Conservation (phyloP, 2,113 vertebrate species). For the Ochotona princeps region DNA sequence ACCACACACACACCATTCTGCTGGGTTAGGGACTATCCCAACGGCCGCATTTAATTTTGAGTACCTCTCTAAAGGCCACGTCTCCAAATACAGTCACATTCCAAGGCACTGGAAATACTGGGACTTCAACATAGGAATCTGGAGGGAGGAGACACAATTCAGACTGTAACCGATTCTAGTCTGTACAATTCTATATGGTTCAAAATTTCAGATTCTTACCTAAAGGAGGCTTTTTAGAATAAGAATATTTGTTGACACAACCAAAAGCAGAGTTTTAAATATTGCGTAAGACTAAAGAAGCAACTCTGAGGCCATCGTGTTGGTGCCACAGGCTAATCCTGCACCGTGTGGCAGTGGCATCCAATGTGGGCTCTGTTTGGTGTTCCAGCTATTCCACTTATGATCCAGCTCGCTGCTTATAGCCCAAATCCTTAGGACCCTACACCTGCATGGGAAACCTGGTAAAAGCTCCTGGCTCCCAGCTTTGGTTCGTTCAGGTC, state of each 20-base stretch:
- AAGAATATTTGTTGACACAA: neutral
- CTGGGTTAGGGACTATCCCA: neutral
- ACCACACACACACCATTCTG: neutral
- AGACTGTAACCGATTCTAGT: neutral
- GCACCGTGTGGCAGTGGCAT: no score
- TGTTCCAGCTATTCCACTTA: no score
- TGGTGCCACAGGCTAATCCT: no score
- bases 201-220: neutral
- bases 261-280: conserved; percentile 44
- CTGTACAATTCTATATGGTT: neutral
- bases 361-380: no score
- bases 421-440: no score
- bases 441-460: no score
- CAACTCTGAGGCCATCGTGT: no score
- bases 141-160: neutral
- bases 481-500: no score
- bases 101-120: neutral
- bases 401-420: no score
- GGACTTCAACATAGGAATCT: neutral
- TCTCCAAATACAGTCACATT: neutral
- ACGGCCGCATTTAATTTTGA: neutral
- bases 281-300: neutral
- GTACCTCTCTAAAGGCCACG: neutral
- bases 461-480: no score
- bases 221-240: neutral